Conservation (phyloP, 2,888 invertebrate genomes). For the Yponomeuta plumbellus region DNA sequence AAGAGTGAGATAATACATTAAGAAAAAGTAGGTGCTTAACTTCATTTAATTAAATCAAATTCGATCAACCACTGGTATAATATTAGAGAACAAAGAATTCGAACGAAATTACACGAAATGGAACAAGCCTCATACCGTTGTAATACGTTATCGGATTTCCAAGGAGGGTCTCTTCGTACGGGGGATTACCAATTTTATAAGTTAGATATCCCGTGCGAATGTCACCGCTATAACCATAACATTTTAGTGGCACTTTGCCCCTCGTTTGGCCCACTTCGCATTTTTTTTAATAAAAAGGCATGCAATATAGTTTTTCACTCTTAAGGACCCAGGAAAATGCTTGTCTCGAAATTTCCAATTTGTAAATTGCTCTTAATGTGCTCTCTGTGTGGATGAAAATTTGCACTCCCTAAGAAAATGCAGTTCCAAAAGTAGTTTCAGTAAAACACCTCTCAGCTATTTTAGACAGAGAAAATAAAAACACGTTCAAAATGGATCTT, state of each 20-base stretch:
- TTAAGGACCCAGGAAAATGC: constrained; percentile 35
- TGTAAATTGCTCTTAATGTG: constrained; percentile 39
- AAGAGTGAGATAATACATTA: no score
- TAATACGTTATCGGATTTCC: constrained; percentile 45
- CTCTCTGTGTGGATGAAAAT: constrained; percentile 1
- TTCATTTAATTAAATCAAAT: background rate
- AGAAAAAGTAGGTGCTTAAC: background rate
- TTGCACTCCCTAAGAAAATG: background rate
- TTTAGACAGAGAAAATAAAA: background rate
- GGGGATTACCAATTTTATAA: constrained; percentile 68
- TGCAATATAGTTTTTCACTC: constrained; percentile 63
- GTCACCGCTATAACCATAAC: constrained; percentile 72
- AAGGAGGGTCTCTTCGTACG: constrained; percentile 41
- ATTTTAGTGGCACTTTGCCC: constrained; percentile 67
- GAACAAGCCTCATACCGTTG: constrained; percentile 51
- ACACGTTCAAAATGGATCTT: background rate
- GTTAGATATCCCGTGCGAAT: constrained; percentile 64
- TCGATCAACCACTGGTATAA: background rate
- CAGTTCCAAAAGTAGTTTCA: constrained; percentile 4
- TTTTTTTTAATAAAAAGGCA: constrained; percentile 60
- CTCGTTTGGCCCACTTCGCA: constrained; percentile 64
- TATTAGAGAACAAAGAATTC: background rate
- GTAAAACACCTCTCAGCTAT: background rate
- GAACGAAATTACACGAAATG: constrained; percentile 35
- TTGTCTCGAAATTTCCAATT: constrained; percentile 56